phyloP scores from a whole-genome alignment of 2,113 vertebrate species.

The Vireo altiloquus region DNA sequence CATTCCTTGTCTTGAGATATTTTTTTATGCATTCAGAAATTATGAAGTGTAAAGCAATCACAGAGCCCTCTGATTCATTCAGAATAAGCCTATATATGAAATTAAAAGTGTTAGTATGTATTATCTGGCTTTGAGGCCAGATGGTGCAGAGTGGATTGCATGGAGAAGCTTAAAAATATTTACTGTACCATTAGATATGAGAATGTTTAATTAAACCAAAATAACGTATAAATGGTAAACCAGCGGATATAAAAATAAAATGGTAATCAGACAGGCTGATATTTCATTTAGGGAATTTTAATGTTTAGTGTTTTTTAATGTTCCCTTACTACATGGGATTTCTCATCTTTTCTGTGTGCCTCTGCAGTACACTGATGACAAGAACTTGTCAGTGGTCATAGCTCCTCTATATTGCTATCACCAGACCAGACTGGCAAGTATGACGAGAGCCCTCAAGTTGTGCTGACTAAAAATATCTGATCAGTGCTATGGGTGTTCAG shows the following conservation, averaged over 20 bases:
- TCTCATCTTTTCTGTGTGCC: background rate
- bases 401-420: background rate
- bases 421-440: background rate
- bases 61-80: background rate
- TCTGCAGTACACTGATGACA: background rate
- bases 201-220: background rate
- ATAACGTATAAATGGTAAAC: background rate
- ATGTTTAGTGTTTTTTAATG: background rate
- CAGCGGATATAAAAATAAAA: background rate
- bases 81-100: background rate
- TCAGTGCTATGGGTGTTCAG: background rate
- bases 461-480: background rate
- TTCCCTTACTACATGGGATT: background rate
- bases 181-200: background rate
- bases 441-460: background rate
- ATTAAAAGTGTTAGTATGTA: background rate
- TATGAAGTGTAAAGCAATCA: background rate
- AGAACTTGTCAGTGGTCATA: background rate
- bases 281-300: background rate
- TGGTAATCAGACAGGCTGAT: background rate
- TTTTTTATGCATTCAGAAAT: background rate
- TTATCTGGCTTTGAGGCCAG: background rate
- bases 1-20: background rate
- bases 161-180: background rate
- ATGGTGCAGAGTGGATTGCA: background rate